Evolutionary conservation across 2,888 invertebrate species (phyloP), one percentile per base, ranked within the genome.

Genomic region (Amblyjoppa fuscipennis): DNA sequence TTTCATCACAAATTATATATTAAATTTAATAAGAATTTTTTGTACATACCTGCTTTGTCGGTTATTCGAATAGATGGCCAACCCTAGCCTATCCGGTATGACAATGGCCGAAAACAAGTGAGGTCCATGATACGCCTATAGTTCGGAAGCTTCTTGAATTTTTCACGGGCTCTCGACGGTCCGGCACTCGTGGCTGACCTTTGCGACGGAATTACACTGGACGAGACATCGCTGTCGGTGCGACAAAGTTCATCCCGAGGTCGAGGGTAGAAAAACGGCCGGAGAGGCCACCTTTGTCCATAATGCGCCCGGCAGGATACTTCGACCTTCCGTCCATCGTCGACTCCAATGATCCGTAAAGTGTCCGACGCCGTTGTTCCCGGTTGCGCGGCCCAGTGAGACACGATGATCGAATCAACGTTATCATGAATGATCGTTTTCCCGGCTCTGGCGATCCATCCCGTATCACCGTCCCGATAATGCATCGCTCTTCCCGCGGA

Each of bases 281-380:
- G 6, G 25, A 28, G 51, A 49, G 69, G 25, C 69, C 56, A 79
- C 69, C 68, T 69, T 81, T 66, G 70, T 83, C 20, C 16, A 34
- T 53, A 66, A 49, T 80, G n/a, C 16, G 28, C 56, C 20, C 41
- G n/a, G 51, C 51, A 20, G 45, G 25, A 38, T 38, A 28, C 70
- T 2, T 49, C 41, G 38, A 64, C 68, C 73, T 78, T 83, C 51
- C 61, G 69, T 34, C 34, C 31, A 34, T 28, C 45, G 74, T 79
- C 82, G 66, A 56, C 64, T 59, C 41, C 85, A 79, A 66, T 79
- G 85, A 71, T 76, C 82, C 75, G 78, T 82, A 38, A 75, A 82
- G 51, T 69, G 59, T 49, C 41, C 66, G 64, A 49, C 20, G 70
- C n/a, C n/a, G 31, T 51, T 68, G 68, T 68, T 25, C 68, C 66